These are phyloP conservation scores for Anguilla rostrata DNA, from an alignment of 2,113 vertebrate genomes.

Conservation along the genomic window DNA sequence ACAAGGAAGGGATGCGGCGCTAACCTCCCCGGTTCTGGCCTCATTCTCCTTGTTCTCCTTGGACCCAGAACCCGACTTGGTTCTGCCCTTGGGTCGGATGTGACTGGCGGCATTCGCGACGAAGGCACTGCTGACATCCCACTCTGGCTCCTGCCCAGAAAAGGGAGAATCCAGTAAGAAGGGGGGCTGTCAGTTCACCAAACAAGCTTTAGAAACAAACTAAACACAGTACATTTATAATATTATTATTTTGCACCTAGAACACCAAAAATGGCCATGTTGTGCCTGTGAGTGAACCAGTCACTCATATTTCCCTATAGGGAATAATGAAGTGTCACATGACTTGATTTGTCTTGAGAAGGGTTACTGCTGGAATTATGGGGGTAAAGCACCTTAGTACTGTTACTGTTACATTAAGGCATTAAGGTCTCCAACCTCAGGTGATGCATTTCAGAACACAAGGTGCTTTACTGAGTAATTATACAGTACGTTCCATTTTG, in stretches of 20 bases:
- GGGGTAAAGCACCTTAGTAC: not conserved
- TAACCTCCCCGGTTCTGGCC: conserved; percentile 48
- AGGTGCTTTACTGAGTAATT: too few relatives aligned
- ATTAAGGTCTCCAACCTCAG: too few relatives aligned
- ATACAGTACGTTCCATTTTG: too few relatives aligned
- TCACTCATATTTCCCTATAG: not conserved
- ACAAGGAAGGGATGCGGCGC: not conserved
- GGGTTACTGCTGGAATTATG: not conserved
- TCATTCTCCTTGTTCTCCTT: conserved; percentile 63
- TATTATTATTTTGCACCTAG: not conserved
- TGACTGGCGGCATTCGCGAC: conserved; percentile 62
- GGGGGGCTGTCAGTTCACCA: not conserved
- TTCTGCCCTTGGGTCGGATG: conserved; percentile 50
- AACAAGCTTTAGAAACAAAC: too few relatives aligned
- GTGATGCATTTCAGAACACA: too few relatives aligned
- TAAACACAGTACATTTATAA: not conserved
- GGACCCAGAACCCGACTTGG: conserved; percentile 31
- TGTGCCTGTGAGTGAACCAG: not conserved
- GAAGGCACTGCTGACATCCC: conserved; percentile 66
- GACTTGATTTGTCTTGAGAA: too few relatives aligned
- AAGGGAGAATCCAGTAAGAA: not conserved
- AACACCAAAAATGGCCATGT: not conserved
- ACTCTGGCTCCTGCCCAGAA: conserved; percentile 57
- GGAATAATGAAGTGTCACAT: too few relatives aligned
- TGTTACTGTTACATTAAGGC: not conserved